phyloP scores from a whole-genome alignment of 23 tunicate species.

The Oikopleura albicans region DNA sequence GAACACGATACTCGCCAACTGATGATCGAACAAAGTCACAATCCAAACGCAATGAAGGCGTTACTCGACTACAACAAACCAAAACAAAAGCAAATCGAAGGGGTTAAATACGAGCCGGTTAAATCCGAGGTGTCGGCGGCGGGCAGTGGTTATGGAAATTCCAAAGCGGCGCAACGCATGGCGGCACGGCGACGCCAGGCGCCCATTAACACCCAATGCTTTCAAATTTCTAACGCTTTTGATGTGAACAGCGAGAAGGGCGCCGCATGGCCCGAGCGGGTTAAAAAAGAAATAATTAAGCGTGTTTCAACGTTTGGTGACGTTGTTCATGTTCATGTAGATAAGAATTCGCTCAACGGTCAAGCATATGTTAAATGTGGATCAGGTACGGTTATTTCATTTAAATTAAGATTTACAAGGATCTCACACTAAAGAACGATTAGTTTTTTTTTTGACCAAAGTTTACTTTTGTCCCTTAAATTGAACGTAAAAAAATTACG shows the following conservation, averaged over 20 bases:
- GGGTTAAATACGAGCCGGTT: background rate
- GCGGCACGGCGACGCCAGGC: background rate
- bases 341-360: background rate
- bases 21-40: background rate
- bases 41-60: background rate
- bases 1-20: background rate
- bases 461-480: too few species aligned
- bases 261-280: background rate
- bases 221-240: constrained; percentile 23
- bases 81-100: background rate
- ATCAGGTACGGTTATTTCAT: background rate
- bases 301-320: background rate
- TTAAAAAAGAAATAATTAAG: background rate
- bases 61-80: background rate
- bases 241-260: background rate
- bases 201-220: constrained; percentile 75
- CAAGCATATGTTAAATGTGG: background rate
- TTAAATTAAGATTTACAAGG: too few species aligned
- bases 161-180: background rate
- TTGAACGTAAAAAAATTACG: too few species aligned
- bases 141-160: background rate
- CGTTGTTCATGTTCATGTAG: background rate
- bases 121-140: background rate
- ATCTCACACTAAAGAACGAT: too few species aligned
- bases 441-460: too few species aligned